A percentile compares a stretch with the other conserved stretches of the same genome.
Evolutionary conservation across 2,888 invertebrate genomes (phyloP).

Genomic region (Drosophila phalerata): DNA sequence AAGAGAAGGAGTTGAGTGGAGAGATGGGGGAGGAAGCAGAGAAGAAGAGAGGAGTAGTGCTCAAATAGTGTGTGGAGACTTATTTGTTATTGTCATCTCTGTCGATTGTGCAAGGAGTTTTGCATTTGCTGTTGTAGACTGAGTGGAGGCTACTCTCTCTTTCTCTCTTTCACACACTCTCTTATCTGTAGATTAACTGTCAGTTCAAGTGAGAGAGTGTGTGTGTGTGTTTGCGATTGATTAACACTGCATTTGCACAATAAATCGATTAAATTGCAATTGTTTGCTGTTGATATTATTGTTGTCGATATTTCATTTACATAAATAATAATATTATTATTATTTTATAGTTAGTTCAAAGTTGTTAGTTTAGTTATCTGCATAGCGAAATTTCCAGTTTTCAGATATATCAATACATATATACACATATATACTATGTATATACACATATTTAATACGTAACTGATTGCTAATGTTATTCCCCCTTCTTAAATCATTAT

Average conservation of each 20-base stretch:
- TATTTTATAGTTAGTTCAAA: not conserved
- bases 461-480: constrained; percentile 74
- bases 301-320: not conserved
- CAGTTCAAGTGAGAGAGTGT: not conserved
- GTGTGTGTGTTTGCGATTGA: not conserved
- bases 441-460: constrained; percentile 24
- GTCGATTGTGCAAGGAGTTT: constrained; percentile 3
- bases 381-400: constrained; percentile 43
- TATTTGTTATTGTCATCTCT: not conserved
- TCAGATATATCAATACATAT: not conserved
- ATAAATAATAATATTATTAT: not conserved
- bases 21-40: not conserved
- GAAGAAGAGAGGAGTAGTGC: not conserved
- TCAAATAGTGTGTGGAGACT: not conserved
- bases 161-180: not conserved
- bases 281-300: not conserved
- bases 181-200: constrained; percentile 5
- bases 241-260: not conserved
- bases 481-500: constrained; percentile 31
- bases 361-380: not conserved
- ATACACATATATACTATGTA: not conserved
- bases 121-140: not conserved
- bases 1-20: not conserved
- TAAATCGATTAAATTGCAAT: constrained; percentile 5
- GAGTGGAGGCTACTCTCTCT: not conserved